Evolutionary conservation across 2,797 vertebrate species (phyloP), one percentile per base, ranked within the genome.

Genomic region (Todus mexicanus): DNA sequence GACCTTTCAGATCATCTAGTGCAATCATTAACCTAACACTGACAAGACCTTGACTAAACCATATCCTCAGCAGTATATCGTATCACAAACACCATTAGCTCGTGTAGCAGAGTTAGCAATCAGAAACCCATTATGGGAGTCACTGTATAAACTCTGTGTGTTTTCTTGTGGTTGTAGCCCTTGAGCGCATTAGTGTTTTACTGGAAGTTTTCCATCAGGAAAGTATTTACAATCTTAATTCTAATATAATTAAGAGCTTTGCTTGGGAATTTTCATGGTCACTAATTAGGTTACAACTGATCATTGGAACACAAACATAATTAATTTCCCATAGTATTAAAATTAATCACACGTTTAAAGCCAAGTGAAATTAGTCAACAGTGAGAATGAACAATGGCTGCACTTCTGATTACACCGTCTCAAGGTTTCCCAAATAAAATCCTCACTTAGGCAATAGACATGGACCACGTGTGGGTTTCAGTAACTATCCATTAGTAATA

Each of bases 221-320:
- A 92, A 93, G 89, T 89, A 84, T 89, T 95, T 95, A 78, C 69
- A 71, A 22, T 86, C 43, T 81, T 69, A 84, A 89, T 89, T 92
- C 69, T 89, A 71, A 71, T 66, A 60, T 35, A 80, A 90, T 89
- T 77, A 90, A 66, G 50, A 75, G 21, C 27, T 93, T 89, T 95
- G 42, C 38, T 80, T 86, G 43, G 56, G 57, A 91, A 78, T 86
- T 85, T 91, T 85, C 37, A 47, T 91, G 84, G 80, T 79, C 84
- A 60, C 59, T 95, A 91, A 94, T 92, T 80, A 86, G 86, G 33
- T 90, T 95, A 92, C 70, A 65, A 72, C 57, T n/a, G 54, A 88
- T 94, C 38, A 57, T 88, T 72, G 73, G 73, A 86, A 87, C 47
- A 92, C 66, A 94, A 91, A 66, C 48, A 80, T 89, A 74, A 78